Conservation (phyloP, 1,140 invertebrate species). For the Drosophila serrata region DNA sequence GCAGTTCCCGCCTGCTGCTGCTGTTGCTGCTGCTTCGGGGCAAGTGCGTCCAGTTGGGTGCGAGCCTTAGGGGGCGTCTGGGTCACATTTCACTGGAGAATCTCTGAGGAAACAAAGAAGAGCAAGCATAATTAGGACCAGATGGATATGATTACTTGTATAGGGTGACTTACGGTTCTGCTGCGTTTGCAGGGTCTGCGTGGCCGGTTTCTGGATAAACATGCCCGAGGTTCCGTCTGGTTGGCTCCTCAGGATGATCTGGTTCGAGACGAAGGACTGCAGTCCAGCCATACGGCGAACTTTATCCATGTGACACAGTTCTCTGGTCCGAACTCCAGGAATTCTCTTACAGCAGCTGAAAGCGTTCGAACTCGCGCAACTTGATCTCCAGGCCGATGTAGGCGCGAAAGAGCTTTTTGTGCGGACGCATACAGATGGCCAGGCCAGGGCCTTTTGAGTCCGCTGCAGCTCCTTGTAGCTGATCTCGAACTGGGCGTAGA, state of each 20-base stretch:
- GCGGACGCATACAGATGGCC: conserved; percentile 97
- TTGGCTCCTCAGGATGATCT: conserved; percentile 93
- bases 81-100: conserved; percentile 84
- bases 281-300: conserved; percentile 94
- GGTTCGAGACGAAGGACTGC: conserved; percentile 91
- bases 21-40: conserved; percentile 72
- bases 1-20: conserved; percentile 34
- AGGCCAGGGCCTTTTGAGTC: conserved; percentile 95
- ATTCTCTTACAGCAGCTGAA: conserved; percentile 97
- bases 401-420: conserved; percentile 98
- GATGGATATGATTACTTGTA: conserved; percentile 33
- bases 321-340: too few species aligned
- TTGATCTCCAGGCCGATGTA: too few species aligned
- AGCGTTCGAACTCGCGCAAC: conserved; percentile 98
- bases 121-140: neutral
- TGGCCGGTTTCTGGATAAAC: conserved; percentile 94
- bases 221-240: conserved; percentile 90
- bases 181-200: conserved; percentile 81
- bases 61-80: conserved; percentile 76
- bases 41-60: conserved; percentile 71
- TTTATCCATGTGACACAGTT: too few species aligned
- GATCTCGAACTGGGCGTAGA: conserved; percentile 99
- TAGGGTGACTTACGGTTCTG: conserved; percentile 75
- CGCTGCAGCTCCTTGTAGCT: conserved; percentile 95
- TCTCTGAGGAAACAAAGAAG: conserved; percentile 52